These are phyloP conservation scores for Semicossyphus pulcher DNA, from an alignment of 2,113 vertebrate species.

Conservation along the genomic window DNA sequence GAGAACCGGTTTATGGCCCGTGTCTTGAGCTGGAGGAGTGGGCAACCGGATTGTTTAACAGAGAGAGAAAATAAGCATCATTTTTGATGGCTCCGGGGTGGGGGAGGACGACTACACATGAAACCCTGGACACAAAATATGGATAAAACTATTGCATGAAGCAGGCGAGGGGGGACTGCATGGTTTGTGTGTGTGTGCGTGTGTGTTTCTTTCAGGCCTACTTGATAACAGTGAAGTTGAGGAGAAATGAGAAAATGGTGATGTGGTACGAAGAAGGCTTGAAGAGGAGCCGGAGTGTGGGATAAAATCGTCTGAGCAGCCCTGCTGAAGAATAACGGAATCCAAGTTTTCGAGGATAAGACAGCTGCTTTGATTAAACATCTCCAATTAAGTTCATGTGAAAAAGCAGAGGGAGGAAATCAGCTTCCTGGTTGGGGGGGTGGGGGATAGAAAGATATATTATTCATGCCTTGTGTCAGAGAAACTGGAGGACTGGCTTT, in stretches of 20 bases:
- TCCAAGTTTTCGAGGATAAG: conserved; percentile 65
- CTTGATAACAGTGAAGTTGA: conserved; percentile 76
- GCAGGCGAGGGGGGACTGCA: conserved; percentile 47
- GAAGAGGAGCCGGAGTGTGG: conserved; percentile 67
- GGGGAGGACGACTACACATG: conserved; percentile 69
- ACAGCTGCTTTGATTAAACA: conserved; percentile 67
- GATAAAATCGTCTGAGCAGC: conserved; percentile 59
- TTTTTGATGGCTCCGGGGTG: conserved; percentile 73
- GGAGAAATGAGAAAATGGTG: conserved; percentile 71
- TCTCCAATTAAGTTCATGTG: conserved; percentile 80
- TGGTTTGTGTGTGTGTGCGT: conserved; percentile 21
- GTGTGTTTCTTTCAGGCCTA: conserved; percentile 56
- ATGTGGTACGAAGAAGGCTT: conserved; percentile 79
- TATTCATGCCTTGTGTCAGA: conserved; percentile 78
- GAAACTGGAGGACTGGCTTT: conserved; percentile 71
- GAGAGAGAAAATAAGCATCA: conserved; percentile 23
- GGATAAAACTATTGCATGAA: conserved; percentile 81
- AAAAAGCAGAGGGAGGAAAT: conserved; percentile 79
- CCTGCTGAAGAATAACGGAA: conserved; percentile 69
- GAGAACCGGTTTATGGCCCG: conserved; percentile 77
- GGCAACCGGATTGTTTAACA: conserved; percentile 62
- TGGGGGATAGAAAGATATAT: conserved; percentile 68
- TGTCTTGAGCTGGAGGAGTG: conserved; percentile 77
- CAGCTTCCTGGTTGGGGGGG: conserved; percentile 77
- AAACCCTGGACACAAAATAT: conserved; percentile 67